Conservation (phyloP, 2,797 vertebrate species). For the Pseudopleuronectes americanus region DNA sequence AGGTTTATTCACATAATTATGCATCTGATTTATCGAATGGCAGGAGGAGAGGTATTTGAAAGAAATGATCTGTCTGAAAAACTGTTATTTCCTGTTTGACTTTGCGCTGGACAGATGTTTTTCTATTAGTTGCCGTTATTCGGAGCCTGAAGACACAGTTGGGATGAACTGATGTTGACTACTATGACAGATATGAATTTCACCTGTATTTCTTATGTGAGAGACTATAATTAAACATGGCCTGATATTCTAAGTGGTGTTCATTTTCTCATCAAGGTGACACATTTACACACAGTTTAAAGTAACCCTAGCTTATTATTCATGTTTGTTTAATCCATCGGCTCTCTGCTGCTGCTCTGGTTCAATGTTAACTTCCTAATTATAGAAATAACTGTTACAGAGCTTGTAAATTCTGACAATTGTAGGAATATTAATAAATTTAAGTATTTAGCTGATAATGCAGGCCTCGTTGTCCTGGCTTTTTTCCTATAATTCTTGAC, state of each 20-base stretch:
- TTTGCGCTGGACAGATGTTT: slow-evolving; percentile 58
- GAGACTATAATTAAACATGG: slow-evolving; percentile 73
- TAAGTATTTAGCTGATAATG: no score
- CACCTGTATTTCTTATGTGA: slow-evolving; percentile 75
- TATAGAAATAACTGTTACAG: no score
- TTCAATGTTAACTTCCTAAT: no score
- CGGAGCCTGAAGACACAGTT: slow-evolving; percentile 57
- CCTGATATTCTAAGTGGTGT: slow-evolving; percentile 52
- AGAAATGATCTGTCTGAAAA: slow-evolving; percentile 22
- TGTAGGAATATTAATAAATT: no score
- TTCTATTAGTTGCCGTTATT: slow-evolving; percentile 65
- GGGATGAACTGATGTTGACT: slow-evolving; percentile 57
- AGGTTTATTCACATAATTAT: slow-evolving; percentile 29
- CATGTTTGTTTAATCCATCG: no score
- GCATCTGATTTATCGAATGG: slow-evolving; percentile 23
- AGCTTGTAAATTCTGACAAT: neutral
- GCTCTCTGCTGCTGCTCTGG: no score
- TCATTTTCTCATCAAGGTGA: neutral
- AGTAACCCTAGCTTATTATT: no score
- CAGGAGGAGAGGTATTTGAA: slow-evolving; percentile 29
- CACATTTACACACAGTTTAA: no score
- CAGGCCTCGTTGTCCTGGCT: no score
- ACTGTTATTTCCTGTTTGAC: slow-evolving; percentile 34
- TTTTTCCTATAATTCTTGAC: no score
- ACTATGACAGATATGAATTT: slow-evolving; percentile 63